Base-by-base conservation (phyloP, 2,888 invertebrate genomes). In the Cryptophagus acutangulus region DNA sequence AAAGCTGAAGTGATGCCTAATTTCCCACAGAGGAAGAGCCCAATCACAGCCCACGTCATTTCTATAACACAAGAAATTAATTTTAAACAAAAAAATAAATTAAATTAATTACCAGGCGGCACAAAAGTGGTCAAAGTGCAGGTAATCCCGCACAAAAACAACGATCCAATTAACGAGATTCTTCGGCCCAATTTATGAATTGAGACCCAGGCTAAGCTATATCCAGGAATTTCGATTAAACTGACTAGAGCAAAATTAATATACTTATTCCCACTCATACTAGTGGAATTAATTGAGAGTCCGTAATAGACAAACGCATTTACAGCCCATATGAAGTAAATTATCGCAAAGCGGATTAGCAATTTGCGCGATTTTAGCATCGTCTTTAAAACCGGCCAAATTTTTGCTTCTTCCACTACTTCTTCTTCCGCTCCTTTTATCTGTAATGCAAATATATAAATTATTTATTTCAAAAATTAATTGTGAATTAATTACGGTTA, bases 271-370 rank as follows among this genome's bases (percentile, higher is more conserved):
- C 82, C 82, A 40, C 77, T 77, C 43, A 84, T 70, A 34, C 74
- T 76, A 1, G 79, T 80, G 0, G 82, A 75, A 59, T 80, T 82
- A 15, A 83, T 65, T 0, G 81, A 81, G 17, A 84, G 66, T 1
- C 83, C 84, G 55, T 82, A 84, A 55, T 76, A 84, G 2, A 83
- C 79, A 43, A 82, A 79, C 1, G 81, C 78, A 57, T 78, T 81
- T 2, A 81, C 75, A 14, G 75, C 72, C 76, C 77, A 77, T 36
- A 75, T 71, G 47, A 70, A 71, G 30, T 74, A 62, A 38, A 76
- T 61, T 17, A 72, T 66, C 2, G 61, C 34, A 48, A 74, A 74
- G 40, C 77, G 61, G 3, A 69, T 33, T 1, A 74, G 24, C n/a
- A 78, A 55, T 15, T 62, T 67, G 43, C 54, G 67, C 0, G 75